Evolutionary conservation across 2,888 invertebrate species (phyloP).

Genomic region (Drosophila robusta): DNA sequence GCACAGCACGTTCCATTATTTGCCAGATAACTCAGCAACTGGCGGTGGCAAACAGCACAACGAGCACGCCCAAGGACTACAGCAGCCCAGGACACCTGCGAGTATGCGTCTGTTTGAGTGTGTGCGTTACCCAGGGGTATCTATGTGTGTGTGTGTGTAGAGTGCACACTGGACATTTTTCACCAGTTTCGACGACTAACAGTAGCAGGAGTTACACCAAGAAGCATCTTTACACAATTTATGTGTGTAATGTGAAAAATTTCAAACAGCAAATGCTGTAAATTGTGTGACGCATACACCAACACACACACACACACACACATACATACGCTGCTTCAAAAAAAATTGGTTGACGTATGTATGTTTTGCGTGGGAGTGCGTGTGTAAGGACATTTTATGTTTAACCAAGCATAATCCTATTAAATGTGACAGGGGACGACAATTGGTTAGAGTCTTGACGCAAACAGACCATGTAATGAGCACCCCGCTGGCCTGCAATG

Average conservation of each 20-base stretch:
- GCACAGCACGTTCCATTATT: slow-evolving; percentile 81
- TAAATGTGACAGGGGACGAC: slow-evolving; percentile 78
- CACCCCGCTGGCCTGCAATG: neutral
- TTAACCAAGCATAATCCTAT: slow-evolving; percentile 80
- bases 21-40: slow-evolving; percentile 79
- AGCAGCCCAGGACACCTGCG: slow-evolving; percentile 51
- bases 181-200: slow-evolving; percentile 62
- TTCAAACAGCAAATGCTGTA: slow-evolving; percentile 67
- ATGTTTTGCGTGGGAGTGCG: slow-evolving; percentile 17
- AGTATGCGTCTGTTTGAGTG: slow-evolving; percentile 13
- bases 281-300: slow-evolving; percentile 58
- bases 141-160: slow-evolving; percentile 29
- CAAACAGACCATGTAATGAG: slow-evolving; percentile 53
- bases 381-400: slow-evolving; percentile 63
- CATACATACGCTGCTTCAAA: slow-evolving; percentile 3
- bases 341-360: slow-evolving; percentile 4
- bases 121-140: slow-evolving; percentile 2
- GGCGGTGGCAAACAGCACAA: slow-evolving; percentile 68
- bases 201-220: slow-evolving; percentile 30
- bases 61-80: slow-evolving; percentile 68
- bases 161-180: slow-evolving; percentile 75
- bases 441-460: slow-evolving; percentile 66
- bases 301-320: neutral
- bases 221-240: slow-evolving; percentile 66
- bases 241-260: slow-evolving; percentile 76